Evolutionary conservation across 2,888 invertebrate genomes (phyloP), one percentile per base, ranked within the genome.

Genomic region (Zonitis immaculata): DNA sequence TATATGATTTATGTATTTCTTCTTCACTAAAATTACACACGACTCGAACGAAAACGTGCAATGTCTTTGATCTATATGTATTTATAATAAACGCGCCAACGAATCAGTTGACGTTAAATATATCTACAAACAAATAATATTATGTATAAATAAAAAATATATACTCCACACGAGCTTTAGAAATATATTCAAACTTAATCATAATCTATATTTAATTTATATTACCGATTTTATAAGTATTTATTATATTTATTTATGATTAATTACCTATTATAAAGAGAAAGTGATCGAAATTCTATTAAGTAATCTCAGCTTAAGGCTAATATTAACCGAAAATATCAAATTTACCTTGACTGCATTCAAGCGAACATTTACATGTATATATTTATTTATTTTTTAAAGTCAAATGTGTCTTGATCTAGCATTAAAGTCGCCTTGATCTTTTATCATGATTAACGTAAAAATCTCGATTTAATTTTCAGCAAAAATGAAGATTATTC

Each of bases 401-500:
- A 26, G 7, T 6, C 4, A 39, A 20, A 20, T 18, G 5, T 20
- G 11, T 20, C n/a, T 39, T 39, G 39, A 39, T 20, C 20, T 39
- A 11, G 20, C 39, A 39, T 39, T 39, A 39, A 18, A 39, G 2
- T 39, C 39, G 1, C 39, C 39, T 39, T 39, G 39, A 39, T 39
- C 11, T 39, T n/a, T 39, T 39, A 18, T 1, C 8, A 39, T 16
- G 18, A 35, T 18, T 35, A 35, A 9, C 9, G 7, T 2, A 16
- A 16, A 39, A 9, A 35, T 9, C 32, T 4, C 12, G 2, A 61
- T 73, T 78, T 78, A 80, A 81, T 77, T 89, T 90, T 59, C 85
- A 91, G 91, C 88, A 82, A 91, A 87, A 84, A 91, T 91, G 91
- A 90, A 88, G 87, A 86, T 87, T 83, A 86, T 89, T 85, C 87